phyloP scores from a whole-genome alignment of 2,888 invertebrate species.

The Hirudinaria manillensis region DNA sequence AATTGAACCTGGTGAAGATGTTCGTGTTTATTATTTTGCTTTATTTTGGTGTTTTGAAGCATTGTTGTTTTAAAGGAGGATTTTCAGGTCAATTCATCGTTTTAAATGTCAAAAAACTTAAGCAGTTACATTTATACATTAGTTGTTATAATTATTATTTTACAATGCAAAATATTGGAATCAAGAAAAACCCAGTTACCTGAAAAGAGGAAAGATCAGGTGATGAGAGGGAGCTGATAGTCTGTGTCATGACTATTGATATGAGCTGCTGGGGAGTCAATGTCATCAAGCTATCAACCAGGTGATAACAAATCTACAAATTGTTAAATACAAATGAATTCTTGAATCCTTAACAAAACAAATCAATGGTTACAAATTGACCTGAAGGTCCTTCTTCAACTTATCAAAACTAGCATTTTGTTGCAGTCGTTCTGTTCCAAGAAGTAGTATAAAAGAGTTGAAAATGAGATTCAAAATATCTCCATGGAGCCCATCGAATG shows the following conservation, averaged over 20 bases:
- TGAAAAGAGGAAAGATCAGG: slow-evolving; percentile 4
- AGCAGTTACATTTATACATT: too few relatives aligned
- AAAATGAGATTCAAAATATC: slow-evolving; percentile 3
- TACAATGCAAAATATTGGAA: too few relatives aligned
- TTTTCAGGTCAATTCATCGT: not conserved
- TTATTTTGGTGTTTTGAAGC: not conserved
- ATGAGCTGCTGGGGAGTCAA: not conserved
- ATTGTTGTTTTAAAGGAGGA: not conserved
- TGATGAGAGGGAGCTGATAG: slow-evolving; percentile 4
- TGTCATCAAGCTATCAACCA: not conserved
- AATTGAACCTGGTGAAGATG: not conserved
- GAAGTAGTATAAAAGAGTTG: slow-evolving; percentile 5
- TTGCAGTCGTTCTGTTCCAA: not conserved
- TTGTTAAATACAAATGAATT: too few relatives aligned
- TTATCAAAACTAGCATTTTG: slow-evolving; percentile 9
- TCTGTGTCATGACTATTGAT: not conserved
- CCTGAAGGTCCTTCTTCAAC: slow-evolving; percentile 8
- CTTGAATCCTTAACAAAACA: not conserved
- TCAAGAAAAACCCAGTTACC: not conserved
- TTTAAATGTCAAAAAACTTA: too few relatives aligned
- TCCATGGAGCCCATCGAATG: not conserved
- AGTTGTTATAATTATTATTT: too few relatives aligned
- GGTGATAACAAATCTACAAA: not conserved
- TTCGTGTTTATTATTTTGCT: not conserved
- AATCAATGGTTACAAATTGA: not conserved